Base-by-base conservation (phyloP, 2,888 invertebrate species). In the Petrolisthes manimaculis region DNA sequence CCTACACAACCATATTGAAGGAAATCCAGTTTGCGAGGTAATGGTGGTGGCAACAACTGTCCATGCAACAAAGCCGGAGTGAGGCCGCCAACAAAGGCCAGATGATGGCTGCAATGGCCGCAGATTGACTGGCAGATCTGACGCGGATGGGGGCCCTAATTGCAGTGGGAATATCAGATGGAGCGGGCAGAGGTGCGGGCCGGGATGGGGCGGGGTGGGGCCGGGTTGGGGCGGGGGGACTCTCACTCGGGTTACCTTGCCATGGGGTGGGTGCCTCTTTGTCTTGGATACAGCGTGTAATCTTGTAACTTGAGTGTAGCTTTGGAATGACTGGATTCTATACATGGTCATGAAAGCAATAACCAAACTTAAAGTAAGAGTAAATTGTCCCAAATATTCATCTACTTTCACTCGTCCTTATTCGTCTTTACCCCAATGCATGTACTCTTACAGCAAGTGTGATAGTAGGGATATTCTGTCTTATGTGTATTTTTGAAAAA, bases 131-230 rank as follows among this genome's bases (percentile, higher is more conserved):
- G 83, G 54, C 79, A 78, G 86, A 86, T 83, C 74, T 83, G 86
- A 78, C 86, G 86, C 83, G 86, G 86, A 86, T 86, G 86, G 86
- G 86, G 86, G 86, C 78, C 79, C 53, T 86, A 86, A 86, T 86
- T 86, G 86, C 83, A 86, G 86, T 86, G 86, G 86, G 86, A 86
- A 86, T 56, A 86, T 86, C 86, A 86, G 83, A 83, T 81, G 79
- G 51, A 77, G 51, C 1, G 51, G 8, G 51, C 8, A 12, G 12
- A 12, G 51, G 77, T 37, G 77, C 18, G 77, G 4, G 0, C 2
- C 24, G 51, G 77, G 51, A 37, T 5, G 37, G 77, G 12, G 14
- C 5, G 77, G 37, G 18, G 53, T 37, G 9, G 4, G 79, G 21
- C 9, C 9, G 55, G 55, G 9, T 4, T 51, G 55, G n/a, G 8